These are phyloP conservation scores for Probaryconus sp. DNA, from an alignment of 1,140 invertebrate species.

Conservation along the genomic window DNA sequence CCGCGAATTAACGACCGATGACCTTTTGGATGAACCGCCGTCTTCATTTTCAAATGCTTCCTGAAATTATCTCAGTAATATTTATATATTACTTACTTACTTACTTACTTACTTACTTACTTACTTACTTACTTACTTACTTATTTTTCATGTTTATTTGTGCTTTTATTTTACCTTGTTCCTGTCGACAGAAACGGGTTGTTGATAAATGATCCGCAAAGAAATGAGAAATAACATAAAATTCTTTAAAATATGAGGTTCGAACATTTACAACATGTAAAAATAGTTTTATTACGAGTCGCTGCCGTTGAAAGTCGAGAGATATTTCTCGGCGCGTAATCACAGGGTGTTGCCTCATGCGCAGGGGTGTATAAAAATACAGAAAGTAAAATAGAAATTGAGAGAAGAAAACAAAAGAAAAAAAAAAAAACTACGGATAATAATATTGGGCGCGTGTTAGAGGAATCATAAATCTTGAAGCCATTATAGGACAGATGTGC, in stretches of 20 bases:
- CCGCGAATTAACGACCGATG: slow-evolving; percentile 67
- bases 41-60: slow-evolving; percentile 56
- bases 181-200: no score
- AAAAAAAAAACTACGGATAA: slow-evolving; percentile 63
- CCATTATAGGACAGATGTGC: slow-evolving; percentile 76
- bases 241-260: no score
- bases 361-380: slow-evolving; percentile 45
- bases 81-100: no score
- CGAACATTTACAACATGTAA: slow-evolving; percentile 26
- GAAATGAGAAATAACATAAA: slow-evolving; percentile 11
- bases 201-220: no score
- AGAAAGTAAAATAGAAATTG: slow-evolving; percentile 56
- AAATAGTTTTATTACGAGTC: slow-evolving; percentile 44
- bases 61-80: slow-evolving; percentile 2
- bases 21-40: slow-evolving; percentile 43
- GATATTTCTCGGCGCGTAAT: slow-evolving; percentile 60
- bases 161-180: no score
- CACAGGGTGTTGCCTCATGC: slow-evolving; percentile 64
- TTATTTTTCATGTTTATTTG: no score
- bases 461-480: slow-evolving; percentile 70
- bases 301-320: slow-evolving; percentile 3
- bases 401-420: no score
- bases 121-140: no score
- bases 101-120: no score
- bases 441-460: slow-evolving; percentile 74